These are phyloP conservation scores for Tragulus kanchil DNA, from an alignment of 2,113 vertebrate genomes.

Conservation along the genomic window DNA sequence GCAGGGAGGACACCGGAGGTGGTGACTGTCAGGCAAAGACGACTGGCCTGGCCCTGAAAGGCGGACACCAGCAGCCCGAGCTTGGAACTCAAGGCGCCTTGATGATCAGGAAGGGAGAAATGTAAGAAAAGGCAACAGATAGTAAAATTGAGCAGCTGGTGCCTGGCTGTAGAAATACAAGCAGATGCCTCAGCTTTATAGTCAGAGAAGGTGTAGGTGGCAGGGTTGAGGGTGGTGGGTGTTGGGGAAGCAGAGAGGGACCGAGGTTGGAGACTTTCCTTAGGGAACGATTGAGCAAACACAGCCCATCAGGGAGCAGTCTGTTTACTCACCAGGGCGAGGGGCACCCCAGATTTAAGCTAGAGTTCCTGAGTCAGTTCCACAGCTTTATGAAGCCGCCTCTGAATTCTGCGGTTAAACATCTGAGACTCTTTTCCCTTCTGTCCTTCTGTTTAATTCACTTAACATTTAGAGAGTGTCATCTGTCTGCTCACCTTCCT, in stretches of 20 bases:
- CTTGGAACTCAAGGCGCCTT: background rate
- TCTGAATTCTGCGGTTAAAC: background rate
- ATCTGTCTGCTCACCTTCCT: background rate
- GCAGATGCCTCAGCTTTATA: background rate
- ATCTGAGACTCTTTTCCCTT: background rate
- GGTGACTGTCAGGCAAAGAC: fast-evolving
- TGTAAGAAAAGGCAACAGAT: background rate
- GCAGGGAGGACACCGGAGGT: no score
- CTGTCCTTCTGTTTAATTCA: background rate
- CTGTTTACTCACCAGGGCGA: background rate
- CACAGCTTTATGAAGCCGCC: background rate
- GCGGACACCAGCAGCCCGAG: background rate
- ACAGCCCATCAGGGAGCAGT: background rate
- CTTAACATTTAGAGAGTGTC: background rate
- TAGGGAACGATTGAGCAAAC: background rate
- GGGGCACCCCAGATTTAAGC: no score
- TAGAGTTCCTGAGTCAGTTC: no score
- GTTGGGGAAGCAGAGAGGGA: background rate
- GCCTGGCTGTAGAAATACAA: background rate
- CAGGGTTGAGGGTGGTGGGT: background rate
- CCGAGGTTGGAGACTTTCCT: background rate
- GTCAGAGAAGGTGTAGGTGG: background rate
- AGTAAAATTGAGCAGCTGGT: background rate
- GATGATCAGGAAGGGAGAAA: background rate
- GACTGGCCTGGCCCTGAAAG: background rate